Conservation (phyloP, 2,797 vertebrate species). For the Malurus splendens region DNA sequence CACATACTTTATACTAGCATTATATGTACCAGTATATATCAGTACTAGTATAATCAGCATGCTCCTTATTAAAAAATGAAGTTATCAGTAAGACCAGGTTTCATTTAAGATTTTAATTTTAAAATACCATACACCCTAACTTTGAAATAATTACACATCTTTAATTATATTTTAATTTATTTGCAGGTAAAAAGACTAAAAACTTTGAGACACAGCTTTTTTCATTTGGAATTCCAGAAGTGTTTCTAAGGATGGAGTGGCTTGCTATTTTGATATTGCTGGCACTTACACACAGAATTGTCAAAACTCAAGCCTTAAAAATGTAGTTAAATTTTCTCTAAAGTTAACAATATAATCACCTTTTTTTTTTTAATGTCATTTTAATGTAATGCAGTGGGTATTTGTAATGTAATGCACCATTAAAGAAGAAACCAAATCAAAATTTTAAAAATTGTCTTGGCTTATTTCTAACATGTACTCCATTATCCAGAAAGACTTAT, state of each 20-base stretch:
- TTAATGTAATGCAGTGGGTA: background rate
- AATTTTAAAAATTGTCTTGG: background rate
- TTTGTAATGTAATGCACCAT: background rate
- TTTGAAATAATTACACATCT: background rate
- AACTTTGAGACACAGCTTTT: background rate
- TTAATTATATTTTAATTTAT: conserved; percentile 30
- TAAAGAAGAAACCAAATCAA: background rate
- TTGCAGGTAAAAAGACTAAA: conserved; percentile 26
- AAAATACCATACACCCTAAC: background rate
- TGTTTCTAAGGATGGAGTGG: background rate
- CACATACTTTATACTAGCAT: background rate
- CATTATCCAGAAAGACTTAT: background rate
- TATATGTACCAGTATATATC: background rate
- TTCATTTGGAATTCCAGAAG: conserved; percentile 22
- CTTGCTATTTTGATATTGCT: background rate
- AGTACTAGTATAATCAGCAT: background rate
- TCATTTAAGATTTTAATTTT: conserved; percentile 14
- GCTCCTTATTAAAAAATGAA: background rate
- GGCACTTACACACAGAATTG: background rate
- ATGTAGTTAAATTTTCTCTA: background rate
- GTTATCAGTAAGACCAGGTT: background rate
- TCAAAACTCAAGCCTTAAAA: background rate
- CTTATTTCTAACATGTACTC: background rate
- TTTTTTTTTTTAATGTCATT: background rate
- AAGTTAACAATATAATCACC: background rate